Evolutionary conservation across 2,888 invertebrate species (phyloP).

Genomic region (Drosophila dives): DNA sequence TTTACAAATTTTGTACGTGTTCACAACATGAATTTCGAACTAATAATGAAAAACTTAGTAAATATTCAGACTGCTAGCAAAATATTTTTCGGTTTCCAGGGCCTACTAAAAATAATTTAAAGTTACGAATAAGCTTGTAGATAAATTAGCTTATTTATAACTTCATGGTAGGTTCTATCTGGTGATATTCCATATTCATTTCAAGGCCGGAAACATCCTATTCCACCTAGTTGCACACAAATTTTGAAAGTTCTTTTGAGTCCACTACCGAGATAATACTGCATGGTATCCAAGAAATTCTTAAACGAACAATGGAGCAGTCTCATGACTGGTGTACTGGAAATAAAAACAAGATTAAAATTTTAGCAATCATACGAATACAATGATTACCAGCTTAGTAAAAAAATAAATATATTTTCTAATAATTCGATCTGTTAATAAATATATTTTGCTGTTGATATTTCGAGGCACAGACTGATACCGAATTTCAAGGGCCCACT

Average conservation of each 20-base stretch:
- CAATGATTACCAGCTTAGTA: background rate
- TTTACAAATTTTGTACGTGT: conserved; percentile 32
- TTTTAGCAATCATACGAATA: background rate
- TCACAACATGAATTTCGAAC: conserved; percentile 39
- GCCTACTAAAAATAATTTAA: conserved; percentile 24
- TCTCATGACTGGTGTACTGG: background rate
- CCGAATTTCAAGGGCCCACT: background rate
- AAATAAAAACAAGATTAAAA: too few relatives aligned
- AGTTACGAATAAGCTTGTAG: too few relatives aligned
- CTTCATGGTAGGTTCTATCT: background rate
- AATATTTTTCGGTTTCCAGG: background rate
- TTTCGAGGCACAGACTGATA: background rate
- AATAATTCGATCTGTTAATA: background rate
- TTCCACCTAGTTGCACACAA: conserved; percentile 7
- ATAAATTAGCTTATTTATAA: background rate
- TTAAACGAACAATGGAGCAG: conserved; percentile 1
- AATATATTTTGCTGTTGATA: background rate
- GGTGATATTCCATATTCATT: background rate
- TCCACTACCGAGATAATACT: conserved; percentile 8
- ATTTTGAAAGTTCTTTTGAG: conserved; percentile 9
- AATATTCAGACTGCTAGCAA: background rate
- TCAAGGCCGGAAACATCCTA: background rate
- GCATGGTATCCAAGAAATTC: background rate
- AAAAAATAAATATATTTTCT: background rate
- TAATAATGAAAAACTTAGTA: conserved; percentile 1